These are phyloP conservation scores for Seira sanloemensis DNA, from an alignment of 2,888 invertebrate species.

Conservation along the genomic window DNA sequence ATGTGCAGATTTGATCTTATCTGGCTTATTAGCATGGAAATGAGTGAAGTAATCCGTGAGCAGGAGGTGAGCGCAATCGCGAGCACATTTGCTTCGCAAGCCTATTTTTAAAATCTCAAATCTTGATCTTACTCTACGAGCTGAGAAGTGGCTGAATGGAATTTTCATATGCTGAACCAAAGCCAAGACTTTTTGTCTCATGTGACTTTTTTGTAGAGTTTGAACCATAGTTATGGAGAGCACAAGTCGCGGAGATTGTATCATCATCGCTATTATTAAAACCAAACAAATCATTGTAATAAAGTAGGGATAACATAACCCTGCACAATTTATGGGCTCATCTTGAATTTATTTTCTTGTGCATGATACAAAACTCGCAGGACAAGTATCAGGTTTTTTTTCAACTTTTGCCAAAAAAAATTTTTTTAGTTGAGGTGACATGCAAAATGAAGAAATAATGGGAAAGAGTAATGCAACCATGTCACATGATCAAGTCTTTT, in stretches of 20 bases:
- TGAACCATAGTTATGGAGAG: not conserved
- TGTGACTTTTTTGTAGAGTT: not conserved
- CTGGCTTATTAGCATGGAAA: not conserved
- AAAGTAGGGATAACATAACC: not conserved
- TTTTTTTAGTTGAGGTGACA: not conserved
- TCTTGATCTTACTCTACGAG: not conserved
- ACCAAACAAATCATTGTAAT: not conserved
- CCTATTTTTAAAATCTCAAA: not conserved
- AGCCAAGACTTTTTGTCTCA: not conserved
- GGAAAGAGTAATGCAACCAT: not conserved
- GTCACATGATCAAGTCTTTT: not conserved
- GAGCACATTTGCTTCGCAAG: not conserved
- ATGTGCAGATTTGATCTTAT: not conserved
- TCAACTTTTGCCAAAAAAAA: conserved; percentile 2
- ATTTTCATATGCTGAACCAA: not conserved
- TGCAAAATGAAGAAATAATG: not conserved
- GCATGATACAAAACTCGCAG: not conserved
- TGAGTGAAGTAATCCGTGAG: not conserved
- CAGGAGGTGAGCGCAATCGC: not conserved
- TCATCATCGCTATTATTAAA: conserved; percentile 17
- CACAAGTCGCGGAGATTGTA: not conserved
- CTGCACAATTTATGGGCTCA: not conserved
- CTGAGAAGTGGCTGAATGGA: not conserved
- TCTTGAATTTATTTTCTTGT: conserved; percentile 3
- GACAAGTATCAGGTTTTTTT: conserved; percentile 11